Percentiles rank a stretch among this genome's conserved stretches.
Conservation (phyloP, 1,140 invertebrate genomes). For the Planococcus citri region DNA sequence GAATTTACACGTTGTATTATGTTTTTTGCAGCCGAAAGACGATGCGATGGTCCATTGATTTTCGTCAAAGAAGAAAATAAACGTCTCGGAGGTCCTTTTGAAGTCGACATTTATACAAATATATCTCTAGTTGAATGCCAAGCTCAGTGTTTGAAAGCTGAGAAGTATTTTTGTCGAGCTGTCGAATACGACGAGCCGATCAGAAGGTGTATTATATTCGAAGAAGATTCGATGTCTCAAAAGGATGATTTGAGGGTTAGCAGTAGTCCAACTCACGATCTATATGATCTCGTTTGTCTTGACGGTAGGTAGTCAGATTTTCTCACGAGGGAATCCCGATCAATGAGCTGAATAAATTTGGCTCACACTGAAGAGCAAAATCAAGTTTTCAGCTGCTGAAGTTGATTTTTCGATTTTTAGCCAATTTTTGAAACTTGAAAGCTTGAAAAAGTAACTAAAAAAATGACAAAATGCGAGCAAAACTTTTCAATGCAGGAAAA, state of each 20-base stretch:
- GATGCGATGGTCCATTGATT: constrained; percentile 70
- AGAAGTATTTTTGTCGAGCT: constrained; percentile 77
- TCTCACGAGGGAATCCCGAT: no score
- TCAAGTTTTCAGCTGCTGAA: no score
- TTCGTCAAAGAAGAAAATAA: constrained; percentile 82
- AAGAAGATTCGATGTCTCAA: constrained; percentile 77
- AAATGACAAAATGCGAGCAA: no score
- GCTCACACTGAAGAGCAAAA: no score
- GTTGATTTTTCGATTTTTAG: no score
- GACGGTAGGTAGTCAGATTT: constrained; percentile 64
- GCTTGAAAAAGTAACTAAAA: no score
- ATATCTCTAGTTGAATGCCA: constrained; percentile 74
- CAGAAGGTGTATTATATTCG: constrained; percentile 67
- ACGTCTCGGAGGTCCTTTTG: constrained; percentile 70
- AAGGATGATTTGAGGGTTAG: constrained; percentile 69
- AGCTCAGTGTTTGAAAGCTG: constrained; percentile 58
- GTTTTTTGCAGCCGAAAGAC: constrained; percentile 50
- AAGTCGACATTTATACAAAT: constrained; percentile 72
- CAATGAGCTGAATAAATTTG: background rate
- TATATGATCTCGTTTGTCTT: constrained; percentile 70
- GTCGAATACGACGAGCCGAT: constrained; percentile 81
- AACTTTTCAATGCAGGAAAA: no score
- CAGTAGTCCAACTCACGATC: constrained; percentile 65
- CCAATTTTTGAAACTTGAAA: no score
- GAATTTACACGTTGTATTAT: no score